Evolutionary conservation across 1,140 invertebrate species (phyloP), one percentile per base, ranked within the genome.

Genomic region (Drosophila oshimai): DNA sequence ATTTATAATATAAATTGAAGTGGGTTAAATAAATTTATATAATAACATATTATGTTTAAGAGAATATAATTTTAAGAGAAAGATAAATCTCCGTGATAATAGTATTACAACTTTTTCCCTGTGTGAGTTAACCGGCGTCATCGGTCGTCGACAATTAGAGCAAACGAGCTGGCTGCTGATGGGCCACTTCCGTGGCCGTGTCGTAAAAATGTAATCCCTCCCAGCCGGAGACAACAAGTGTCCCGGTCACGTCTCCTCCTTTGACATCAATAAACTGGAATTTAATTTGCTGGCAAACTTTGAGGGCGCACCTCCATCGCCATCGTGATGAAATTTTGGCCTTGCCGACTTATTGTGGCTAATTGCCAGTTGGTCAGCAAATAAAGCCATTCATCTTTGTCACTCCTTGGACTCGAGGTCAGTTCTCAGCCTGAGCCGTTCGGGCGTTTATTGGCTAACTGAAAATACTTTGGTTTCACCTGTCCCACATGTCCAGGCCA

Each of bases 331-430:
- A 83, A 73, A 77, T 64, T 72, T 81, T 31, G 69, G 71, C 57
- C 76, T 50, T 47, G 44, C n/a, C 44, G 51, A 62, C 76, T 51
- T 60, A 15, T 31, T 36, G 24, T 62, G 60, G 58, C 67, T 75
- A 78, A 81, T 81, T 81, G 73, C 61, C 57, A 45, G 62, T 67
- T 78, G 41, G 39, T 33, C 53, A 34, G 36, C 50, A 65, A 61
- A 54, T 29, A 57, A 41, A 61, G 45, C 36, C 74, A 86, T 86
- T 86, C 68, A 72, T 86, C 81, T 80, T 65, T 86, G 80, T 86
- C 81, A 84, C 22, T 31, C 13, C 54, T 29, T 18, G 39, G 29
- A 39, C 17, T 37, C 13, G 10, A 12, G 55, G 55, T 53, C 33
- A 54, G 53, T 42, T 24, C 13, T 34, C 18, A 28, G 31, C 15